Evolutionary conservation across 2,113 vertebrate species (phyloP).

Genomic region (Candoia aspera): DNA sequence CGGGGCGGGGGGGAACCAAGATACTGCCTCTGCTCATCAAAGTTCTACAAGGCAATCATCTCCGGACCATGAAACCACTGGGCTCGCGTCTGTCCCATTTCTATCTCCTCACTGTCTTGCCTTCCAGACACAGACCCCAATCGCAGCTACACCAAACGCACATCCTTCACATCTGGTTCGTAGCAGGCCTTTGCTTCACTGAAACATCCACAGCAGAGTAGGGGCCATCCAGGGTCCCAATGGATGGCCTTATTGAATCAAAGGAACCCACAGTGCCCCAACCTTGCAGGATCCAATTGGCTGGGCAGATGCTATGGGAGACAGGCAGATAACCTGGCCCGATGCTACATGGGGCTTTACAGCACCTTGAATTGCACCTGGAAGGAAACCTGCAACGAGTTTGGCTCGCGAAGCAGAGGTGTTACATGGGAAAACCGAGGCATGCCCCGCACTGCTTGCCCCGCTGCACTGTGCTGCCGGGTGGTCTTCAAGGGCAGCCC

Average conservation of each 20-base stretch:
- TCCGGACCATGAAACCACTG: not conserved
- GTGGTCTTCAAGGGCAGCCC: not conserved
- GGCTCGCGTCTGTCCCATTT: not conserved
- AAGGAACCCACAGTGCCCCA: not conserved
- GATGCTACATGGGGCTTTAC: not conserved
- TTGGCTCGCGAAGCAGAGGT: not conserved
- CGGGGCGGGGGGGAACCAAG: too few species aligned
- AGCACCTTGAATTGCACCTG: not conserved
- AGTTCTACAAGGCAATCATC: not conserved
- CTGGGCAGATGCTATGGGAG: not conserved
- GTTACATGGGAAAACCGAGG: too few species aligned
- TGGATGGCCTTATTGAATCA: not conserved
- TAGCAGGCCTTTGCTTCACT: conserved; percentile 81
- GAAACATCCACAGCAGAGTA: conserved; percentile 22
- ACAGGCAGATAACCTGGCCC: not conserved
- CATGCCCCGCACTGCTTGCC: not conserved
- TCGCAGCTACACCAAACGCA: conserved; percentile 81
- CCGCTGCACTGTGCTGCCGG: not conserved
- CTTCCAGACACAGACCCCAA: conserved; percentile 84
- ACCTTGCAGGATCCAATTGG: not conserved
- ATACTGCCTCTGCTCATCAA: not conserved
- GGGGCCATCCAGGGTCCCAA: not conserved
- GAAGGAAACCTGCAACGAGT: not conserved
- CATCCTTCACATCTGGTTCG: conserved; percentile 79
- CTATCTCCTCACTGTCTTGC: conserved; percentile 74